A percentile compares a stretch with the other conserved stretches of the same genome.
These are phyloP conservation scores for Pelobates cultripes DNA, from an alignment of 2,797 vertebrate species.

Conservation along the genomic window DNA sequence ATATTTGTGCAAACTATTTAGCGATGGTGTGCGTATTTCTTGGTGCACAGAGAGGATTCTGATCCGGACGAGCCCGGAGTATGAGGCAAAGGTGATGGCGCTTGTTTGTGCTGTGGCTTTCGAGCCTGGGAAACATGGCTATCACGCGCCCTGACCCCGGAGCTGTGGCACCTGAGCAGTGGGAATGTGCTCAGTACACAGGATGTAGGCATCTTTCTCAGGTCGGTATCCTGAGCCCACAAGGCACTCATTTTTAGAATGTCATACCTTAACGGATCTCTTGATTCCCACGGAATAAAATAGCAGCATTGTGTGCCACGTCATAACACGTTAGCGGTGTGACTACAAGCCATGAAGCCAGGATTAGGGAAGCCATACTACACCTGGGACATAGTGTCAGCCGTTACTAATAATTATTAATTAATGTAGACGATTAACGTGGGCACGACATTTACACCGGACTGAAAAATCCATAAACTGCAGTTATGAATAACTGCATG, in stretches of 20 bases:
- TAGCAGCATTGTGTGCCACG: not conserved
- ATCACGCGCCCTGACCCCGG: constrained; percentile 39
- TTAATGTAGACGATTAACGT: no score
- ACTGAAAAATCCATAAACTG: no score
- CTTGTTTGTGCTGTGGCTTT: constrained; percentile 41
- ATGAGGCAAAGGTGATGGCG: constrained; percentile 49
- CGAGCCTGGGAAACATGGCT: constrained; percentile 33
- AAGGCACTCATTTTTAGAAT: not conserved
- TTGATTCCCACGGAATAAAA: not conserved
- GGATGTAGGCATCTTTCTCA: constrained; percentile 39
- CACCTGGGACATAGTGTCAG: no score
- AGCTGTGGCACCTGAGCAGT: constrained; percentile 34
- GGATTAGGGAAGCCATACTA: no score
- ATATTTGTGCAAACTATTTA: constrained; percentile 70
- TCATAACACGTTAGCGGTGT: not conserved
- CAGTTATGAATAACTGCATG: no score
- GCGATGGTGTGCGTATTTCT: constrained; percentile 60
- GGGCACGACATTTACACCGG: no score
- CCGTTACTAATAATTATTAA: no score
- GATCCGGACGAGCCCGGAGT: constrained; percentile 50
- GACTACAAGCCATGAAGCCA: no score
- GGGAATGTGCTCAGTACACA: constrained; percentile 32
- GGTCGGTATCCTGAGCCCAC: constrained; percentile 6
- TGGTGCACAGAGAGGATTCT: constrained; percentile 49
- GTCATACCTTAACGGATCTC: not conserved